phyloP scores from a whole-genome alignment of 2,113 vertebrate species.

The Microcebus tavaratra region DNA sequence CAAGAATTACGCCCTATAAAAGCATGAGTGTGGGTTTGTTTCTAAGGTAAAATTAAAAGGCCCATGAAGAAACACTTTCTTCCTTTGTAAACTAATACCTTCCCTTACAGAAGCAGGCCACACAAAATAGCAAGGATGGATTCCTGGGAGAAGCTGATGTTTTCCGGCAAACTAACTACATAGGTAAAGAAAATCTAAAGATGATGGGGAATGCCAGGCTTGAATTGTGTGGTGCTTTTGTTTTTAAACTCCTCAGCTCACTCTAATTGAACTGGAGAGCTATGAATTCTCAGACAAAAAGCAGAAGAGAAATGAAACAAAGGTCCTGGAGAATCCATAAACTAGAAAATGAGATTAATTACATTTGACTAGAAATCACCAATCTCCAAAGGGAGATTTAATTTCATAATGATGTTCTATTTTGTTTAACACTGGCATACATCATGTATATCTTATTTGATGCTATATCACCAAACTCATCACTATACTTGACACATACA shows the following conservation, averaged over 20 bases:
- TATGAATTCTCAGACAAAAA: slow-evolving; percentile 54
- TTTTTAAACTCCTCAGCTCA: slow-evolving; percentile 43
- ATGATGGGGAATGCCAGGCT: neutral
- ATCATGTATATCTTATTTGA: slow-evolving; percentile 13
- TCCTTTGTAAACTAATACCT: slow-evolving; percentile 21
- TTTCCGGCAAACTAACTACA: slow-evolving; percentile 23
- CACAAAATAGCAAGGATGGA: slow-evolving; percentile 39
- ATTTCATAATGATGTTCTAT: slow-evolving; percentile 46
- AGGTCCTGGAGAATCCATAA: slow-evolving; percentile 47
- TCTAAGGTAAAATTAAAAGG: slow-evolving; percentile 42
- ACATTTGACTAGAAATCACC: slow-evolving; percentile 37
- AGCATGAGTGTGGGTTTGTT: neutral
- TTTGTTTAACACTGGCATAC: slow-evolving; percentile 19
- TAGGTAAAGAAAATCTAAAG: slow-evolving; percentile 18
- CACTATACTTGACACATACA: slow-evolving; percentile 2
- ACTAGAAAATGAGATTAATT: slow-evolving; percentile 58
- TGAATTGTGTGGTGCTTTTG: slow-evolving; percentile 29
- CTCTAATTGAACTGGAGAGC: slow-evolving; percentile 43
- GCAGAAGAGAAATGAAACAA: slow-evolving; percentile 52
- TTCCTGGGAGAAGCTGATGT: slow-evolving; percentile 17
- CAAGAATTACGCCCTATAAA: slow-evolving; percentile 53
- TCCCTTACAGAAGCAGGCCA: slow-evolving; percentile 5
- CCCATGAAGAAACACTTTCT: neutral
- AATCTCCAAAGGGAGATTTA: slow-evolving; percentile 31
- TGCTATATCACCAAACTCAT: slow-evolving; percentile 2